Evolutionary conservation across 2,113 vertebrate species (phyloP).

Genomic region (Cheilinus undulatus): DNA sequence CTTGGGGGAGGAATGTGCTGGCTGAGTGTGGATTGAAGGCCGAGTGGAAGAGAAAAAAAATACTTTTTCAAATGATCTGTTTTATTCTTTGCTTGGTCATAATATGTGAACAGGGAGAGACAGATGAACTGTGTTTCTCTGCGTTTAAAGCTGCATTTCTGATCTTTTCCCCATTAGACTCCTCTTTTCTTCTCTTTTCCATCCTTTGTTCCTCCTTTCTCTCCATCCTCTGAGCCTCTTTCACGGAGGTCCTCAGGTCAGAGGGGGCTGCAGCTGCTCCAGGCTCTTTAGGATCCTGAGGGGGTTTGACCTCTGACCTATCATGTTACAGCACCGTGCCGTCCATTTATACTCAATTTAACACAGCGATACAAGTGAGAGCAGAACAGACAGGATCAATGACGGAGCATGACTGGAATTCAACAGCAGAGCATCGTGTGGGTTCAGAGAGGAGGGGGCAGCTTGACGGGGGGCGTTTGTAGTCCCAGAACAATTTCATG

Average conservation of each 20-base stretch:
- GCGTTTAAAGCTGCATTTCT: conserved; percentile 3
- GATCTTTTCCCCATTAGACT: conserved; percentile 9
- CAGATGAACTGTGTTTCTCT: neutral
- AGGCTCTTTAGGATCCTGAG: conserved; percentile 54
- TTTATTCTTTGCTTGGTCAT: conserved; percentile 8
- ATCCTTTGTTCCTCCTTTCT: conserved; percentile 29
- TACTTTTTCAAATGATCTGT: conserved; percentile 4
- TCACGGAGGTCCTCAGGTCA: conserved; percentile 50
- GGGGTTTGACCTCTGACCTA: conserved; percentile 61
- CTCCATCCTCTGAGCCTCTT: conserved; percentile 34
- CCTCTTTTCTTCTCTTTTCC: neutral
- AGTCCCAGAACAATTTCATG: conserved; percentile 23
- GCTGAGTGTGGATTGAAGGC: conserved; percentile 37
- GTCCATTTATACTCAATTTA: conserved; percentile 62
- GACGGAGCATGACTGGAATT: conserved; percentile 53
- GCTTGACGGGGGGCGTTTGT: conserved; percentile 10
- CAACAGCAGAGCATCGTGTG: conserved; percentile 28
- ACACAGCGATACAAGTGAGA: conserved; percentile 37
- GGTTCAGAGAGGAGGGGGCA: neutral
- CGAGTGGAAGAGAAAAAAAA: conserved; percentile 12
- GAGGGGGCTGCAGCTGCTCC: conserved; percentile 56
- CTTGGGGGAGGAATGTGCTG: conserved; percentile 15
- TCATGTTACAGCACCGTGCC: conserved; percentile 21
- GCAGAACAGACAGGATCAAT: conserved; percentile 40
- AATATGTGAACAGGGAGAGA: neutral